Evolutionary conservation across 2,888 invertebrate species (phyloP).

Genomic region (Listrodromus nycthemerus): DNA sequence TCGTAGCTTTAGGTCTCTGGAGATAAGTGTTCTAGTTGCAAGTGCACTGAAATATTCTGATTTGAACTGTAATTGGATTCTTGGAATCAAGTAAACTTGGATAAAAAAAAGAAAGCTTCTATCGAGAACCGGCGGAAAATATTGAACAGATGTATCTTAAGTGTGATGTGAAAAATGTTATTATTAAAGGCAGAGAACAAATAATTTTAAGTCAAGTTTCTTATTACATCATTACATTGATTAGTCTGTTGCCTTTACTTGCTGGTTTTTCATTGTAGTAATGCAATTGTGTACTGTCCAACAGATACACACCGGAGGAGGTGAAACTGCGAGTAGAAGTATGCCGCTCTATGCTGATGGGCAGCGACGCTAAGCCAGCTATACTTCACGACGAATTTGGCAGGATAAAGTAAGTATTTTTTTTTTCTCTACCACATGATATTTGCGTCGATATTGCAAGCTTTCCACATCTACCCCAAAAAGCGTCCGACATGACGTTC

Average conservation of each 20-base stretch:
- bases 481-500: neutral
- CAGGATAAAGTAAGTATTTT: slow-evolving; percentile 89
- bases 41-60: too few species aligned
- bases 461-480: neutral
- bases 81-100: too few species aligned
- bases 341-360: slow-evolving; percentile 94
- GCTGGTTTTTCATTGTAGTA: neutral
- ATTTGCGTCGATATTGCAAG: slow-evolving; percentile 44
- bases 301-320: slow-evolving; percentile 93
- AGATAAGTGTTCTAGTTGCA: too few species aligned
- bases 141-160: neutral
- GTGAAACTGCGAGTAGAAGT: slow-evolving; percentile 94
- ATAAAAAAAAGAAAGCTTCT: too few species aligned
- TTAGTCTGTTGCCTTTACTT: neutral
- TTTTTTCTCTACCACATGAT: slow-evolving; percentile 2
- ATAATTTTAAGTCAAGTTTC: neutral
- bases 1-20: too few species aligned
- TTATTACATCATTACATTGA: too few species aligned
- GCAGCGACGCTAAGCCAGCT: slow-evolving; percentile 87
- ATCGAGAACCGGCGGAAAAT: too few species aligned
- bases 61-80: too few species aligned
- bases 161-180: neutral
- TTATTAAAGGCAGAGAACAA: neutral
- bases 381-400: slow-evolving; percentile 93
- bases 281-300: slow-evolving; percentile 76